Evolutionary conservation across 2,888 invertebrate genomes (phyloP).

Genomic region (Drosophila helvetica): DNA sequence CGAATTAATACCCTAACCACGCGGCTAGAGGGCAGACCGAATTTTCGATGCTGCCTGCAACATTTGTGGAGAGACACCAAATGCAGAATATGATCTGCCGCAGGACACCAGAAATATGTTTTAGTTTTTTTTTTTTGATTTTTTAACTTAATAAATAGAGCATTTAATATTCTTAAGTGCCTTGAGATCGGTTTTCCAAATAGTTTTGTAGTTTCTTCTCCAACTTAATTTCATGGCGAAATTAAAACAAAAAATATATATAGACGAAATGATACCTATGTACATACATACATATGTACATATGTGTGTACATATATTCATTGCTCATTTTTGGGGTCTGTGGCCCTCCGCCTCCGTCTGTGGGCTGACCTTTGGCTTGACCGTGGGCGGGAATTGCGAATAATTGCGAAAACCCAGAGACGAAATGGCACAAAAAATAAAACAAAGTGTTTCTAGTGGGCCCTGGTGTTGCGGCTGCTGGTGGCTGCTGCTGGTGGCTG

Average conservation of each 20-base stretch:
- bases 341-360: conserved; percentile 8
- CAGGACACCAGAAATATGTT: not conserved
- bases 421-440: conserved; percentile 26
- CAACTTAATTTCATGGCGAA: conserved; percentile 19
- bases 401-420: conserved; percentile 31
- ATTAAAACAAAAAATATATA: conserved; percentile 28
- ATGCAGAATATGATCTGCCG: not conserved
- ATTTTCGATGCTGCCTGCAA: not conserved
- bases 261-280: conserved; percentile 45
- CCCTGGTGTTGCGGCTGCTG: conserved; percentile 26
- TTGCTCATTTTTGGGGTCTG: conserved; percentile 36
- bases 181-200: not conserved
- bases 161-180: not conserved
- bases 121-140: too few relatives aligned
- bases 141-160: not conserved
- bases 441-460: conserved; percentile 63
- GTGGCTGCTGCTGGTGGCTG: too few relatives aligned
- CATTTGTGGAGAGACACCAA: too few relatives aligned
- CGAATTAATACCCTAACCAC: conserved; percentile 16
- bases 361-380: conserved; percentile 69
- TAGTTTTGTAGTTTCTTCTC: conserved; percentile 9
- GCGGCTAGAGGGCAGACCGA: not conserved
- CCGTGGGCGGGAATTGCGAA: conserved; percentile 72
- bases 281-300: not conserved
- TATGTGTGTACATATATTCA: conserved; percentile 14